These are phyloP conservation scores for Diglossa brunneiventris DNA, from an alignment of 2,113 vertebrate species.

Conservation along the genomic window DNA sequence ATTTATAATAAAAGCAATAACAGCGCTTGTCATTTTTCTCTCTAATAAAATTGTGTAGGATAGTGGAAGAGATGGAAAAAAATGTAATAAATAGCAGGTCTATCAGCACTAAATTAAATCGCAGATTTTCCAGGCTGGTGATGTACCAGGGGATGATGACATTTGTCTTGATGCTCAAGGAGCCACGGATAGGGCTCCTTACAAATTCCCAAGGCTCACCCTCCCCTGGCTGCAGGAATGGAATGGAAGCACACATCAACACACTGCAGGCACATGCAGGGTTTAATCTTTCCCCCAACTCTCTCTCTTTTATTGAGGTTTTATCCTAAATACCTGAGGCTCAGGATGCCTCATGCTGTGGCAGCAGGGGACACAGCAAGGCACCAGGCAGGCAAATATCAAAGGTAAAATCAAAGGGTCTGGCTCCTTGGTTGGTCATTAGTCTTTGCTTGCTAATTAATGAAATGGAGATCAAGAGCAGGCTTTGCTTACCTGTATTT, in stretches of 20 bases:
- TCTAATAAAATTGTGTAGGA: constrained; percentile 69
- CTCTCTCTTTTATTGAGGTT: background rate
- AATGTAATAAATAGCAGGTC: constrained; percentile 57
- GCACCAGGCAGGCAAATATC: background rate
- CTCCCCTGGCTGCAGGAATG: background rate
- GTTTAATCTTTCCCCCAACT: background rate
- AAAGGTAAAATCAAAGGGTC: background rate
- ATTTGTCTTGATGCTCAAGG: background rate
- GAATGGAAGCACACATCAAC: background rate
- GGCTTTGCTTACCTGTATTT: constrained; percentile 89
- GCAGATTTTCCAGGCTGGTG: constrained; percentile 36
- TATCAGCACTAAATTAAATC: constrained; percentile 58
- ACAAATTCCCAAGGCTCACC: background rate
- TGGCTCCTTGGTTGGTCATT: background rate
- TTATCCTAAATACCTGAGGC: background rate
- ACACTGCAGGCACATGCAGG: background rate
- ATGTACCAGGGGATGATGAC: constrained; percentile 12
- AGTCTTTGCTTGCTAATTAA: background rate
- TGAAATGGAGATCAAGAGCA: background rate
- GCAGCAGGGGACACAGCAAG: background rate
- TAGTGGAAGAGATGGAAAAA: constrained; percentile 27
- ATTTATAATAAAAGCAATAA: constrained; percentile 78
- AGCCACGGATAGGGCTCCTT: background rate
- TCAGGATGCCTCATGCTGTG: accelerated
- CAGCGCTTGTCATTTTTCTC: constrained; percentile 47